These are phyloP conservation scores for Morpho deidamia DNA, from an alignment of 2,888 invertebrate species.

Conservation along the genomic window DNA sequence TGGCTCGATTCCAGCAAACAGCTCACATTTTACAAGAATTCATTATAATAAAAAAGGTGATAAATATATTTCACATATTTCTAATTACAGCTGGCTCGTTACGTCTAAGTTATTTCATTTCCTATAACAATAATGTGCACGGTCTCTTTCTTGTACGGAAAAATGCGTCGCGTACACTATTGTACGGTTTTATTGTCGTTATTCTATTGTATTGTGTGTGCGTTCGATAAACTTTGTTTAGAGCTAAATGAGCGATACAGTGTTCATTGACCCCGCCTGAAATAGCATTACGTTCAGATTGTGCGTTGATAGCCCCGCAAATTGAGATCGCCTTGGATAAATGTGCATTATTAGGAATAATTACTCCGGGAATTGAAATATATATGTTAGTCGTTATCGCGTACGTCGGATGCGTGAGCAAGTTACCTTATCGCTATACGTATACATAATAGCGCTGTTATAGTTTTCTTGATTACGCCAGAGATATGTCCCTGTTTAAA, in stretches of 20 bases:
- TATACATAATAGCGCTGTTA: too few species aligned
- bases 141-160: slow-evolving; percentile 14
- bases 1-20: too few species aligned
- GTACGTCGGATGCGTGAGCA: slow-evolving; percentile 5
- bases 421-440: neutral
- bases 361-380: slow-evolving; percentile 28
- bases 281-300: slow-evolving; percentile 55
- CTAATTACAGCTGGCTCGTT: too few species aligned
- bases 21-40: too few species aligned
- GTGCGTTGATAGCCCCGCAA: slow-evolving; percentile 46
- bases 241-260: slow-evolving; percentile 69
- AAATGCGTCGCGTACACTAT: slow-evolving; percentile 19
- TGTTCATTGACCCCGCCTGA: slow-evolving; percentile 59
- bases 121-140: slow-evolving; percentile 4
- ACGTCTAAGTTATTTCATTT: slow-evolving; percentile 1
- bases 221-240: slow-evolving; percentile 75
- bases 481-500: too few species aligned
- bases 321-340: slow-evolving; percentile 49
- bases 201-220: slow-evolving; percentile 56
- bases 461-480: too few species aligned
- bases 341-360: slow-evolving; percentile 31
- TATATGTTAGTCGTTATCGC: slow-evolving; percentile 13
- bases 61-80: too few species aligned
- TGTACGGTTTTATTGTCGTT: slow-evolving; percentile 42
- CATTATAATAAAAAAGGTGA: too few species aligned